Conservation (phyloP, 2,113 vertebrate species). For the Caretta caretta region DNA sequence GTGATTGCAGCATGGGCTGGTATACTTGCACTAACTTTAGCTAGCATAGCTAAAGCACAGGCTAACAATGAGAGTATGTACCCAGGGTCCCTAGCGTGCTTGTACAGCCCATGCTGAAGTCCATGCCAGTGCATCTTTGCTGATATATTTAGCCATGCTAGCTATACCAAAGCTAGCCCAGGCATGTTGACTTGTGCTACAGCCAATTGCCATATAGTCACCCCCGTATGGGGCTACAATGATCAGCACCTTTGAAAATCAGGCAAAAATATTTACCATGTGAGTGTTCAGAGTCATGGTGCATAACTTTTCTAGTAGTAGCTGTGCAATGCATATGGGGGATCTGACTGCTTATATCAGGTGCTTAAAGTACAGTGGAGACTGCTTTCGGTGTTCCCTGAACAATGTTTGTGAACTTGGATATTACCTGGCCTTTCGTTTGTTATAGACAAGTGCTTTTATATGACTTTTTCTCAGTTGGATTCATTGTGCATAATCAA, state of each 20-base stretch:
- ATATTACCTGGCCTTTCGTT: conserved; percentile 3
- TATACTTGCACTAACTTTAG: not conserved
- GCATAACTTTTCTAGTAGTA: not conserved
- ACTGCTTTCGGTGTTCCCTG: conserved; percentile 2
- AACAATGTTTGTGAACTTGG: not conserved
- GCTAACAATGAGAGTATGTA: not conserved
- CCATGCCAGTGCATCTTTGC: not conserved
- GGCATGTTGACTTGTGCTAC: not conserved
- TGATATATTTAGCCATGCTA: not conserved
- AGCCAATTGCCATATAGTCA: not conserved
- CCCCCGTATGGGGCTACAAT: not conserved
- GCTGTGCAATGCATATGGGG: not conserved
- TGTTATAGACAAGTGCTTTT: conserved; percentile 26
- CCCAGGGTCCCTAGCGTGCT: not conserved
- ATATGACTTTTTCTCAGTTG: conserved; percentile 12
- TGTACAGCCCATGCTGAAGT: not conserved
- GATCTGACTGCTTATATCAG: conserved; percentile 7
- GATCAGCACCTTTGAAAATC: conserved; percentile 25
- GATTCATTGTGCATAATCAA: not conserved
- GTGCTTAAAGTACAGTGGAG: not conserved
- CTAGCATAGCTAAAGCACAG: not conserved
- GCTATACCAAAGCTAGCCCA: not conserved
- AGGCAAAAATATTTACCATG: not conserved
- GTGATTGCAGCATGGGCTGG: not conserved
- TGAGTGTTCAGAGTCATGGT: not conserved